phyloP scores from a whole-genome alignment of 2,113 vertebrate genomes.

The Pagrus major region DNA sequence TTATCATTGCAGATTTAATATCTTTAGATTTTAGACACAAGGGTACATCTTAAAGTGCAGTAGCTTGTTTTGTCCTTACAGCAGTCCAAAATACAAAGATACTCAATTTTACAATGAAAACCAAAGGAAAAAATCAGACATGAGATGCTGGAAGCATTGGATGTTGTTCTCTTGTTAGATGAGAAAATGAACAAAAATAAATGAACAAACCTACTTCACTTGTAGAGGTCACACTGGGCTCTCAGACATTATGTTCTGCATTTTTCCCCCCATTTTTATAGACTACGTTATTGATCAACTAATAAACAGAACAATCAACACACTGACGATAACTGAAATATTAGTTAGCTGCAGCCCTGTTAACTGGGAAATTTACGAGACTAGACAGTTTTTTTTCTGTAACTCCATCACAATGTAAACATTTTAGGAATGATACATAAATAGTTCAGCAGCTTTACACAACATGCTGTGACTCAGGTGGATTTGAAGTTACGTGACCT shows the following conservation, averaged over 20 bases:
- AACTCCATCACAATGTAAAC: background rate
- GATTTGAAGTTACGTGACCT: slow-evolving; percentile 2
- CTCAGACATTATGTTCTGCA: fast-evolving
- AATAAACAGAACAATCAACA: background rate
- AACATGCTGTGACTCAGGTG: background rate
- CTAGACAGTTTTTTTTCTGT: background rate
- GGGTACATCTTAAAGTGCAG: background rate
- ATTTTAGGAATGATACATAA: background rate
- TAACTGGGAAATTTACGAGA: background rate
- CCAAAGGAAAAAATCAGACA: background rate
- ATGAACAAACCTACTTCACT: background rate
- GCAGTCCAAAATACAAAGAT: background rate
- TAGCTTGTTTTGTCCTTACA: background rate
- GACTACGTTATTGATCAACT: background rate
- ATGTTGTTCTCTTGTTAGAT: no score
- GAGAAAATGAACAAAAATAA: background rate
- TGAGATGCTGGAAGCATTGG: background rate
- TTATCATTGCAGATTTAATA: background rate
- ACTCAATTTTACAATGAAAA: background rate
- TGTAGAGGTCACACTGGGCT: background rate
- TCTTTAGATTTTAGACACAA: background rate
- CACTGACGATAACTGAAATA: background rate
- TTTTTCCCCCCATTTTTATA: background rate
- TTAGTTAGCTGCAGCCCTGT: background rate
- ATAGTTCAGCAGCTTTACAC: background rate